Evolutionary conservation across 2,888 invertebrate species (phyloP).

Genomic region (Tinea pellionella): DNA sequence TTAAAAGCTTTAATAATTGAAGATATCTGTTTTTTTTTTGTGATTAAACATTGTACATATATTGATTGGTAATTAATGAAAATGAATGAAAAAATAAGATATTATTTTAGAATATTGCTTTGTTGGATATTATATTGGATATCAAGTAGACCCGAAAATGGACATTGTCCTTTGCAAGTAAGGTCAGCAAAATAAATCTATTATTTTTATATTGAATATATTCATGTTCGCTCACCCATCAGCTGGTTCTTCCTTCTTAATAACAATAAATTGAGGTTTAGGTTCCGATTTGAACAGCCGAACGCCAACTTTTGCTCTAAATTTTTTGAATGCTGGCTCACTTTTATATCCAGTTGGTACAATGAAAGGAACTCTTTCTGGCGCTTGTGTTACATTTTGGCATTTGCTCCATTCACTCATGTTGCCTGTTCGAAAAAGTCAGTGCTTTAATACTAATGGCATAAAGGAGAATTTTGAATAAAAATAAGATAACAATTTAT

Average conservation of each 20-base stretch:
- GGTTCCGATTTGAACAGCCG: conserved; percentile 65
- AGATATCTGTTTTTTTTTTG: too few relatives aligned
- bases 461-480: too few relatives aligned
- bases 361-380: conserved; percentile 76
- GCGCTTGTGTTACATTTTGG: conserved; percentile 75
- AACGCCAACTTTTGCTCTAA: conserved; percentile 68
- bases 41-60: too few relatives aligned
- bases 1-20: too few relatives aligned
- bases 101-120: too few relatives aligned
- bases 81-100: too few relatives aligned
- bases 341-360: conserved; percentile 73
- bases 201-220: too few relatives aligned
- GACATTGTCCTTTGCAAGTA: background rate
- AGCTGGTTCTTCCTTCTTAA: conserved; percentile 65
- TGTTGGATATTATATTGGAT: too few relatives aligned
- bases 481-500: too few relatives aligned
- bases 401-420: conserved; percentile 93
- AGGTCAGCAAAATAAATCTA: background rate
- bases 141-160: too few relatives aligned
- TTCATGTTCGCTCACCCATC: conserved; percentile 25
- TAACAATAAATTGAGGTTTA: conserved; percentile 30
- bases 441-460: background rate
- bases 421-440: conserved; percentile 51
- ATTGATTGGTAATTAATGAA: too few relatives aligned
- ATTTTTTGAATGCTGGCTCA: conserved; percentile 69